phyloP scores from a whole-genome alignment of 2,888 invertebrate genomes.

The Megaustenia siamemsis region DNA sequence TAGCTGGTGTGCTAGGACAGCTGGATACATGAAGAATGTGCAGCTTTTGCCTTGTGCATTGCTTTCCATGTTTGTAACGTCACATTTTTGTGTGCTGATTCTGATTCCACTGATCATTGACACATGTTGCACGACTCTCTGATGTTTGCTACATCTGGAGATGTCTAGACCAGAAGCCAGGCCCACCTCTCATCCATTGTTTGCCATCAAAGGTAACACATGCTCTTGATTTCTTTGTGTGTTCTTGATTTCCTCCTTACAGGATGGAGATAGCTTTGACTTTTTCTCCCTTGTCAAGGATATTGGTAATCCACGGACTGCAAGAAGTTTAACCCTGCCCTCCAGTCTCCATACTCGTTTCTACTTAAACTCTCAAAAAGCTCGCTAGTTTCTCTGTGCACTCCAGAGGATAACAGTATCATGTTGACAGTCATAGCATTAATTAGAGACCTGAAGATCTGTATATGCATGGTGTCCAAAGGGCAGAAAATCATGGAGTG shows the following conservation, averaged over 20 bases:
- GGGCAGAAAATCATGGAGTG: too few species aligned
- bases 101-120: background rate
- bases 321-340: constrained; percentile 44
- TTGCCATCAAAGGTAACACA: constrained; percentile 14
- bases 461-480: too few species aligned
- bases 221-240: constrained; percentile 12
- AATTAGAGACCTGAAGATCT: too few species aligned
- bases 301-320: constrained; percentile 32
- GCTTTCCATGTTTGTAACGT: constrained; percentile 24
- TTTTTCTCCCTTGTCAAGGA: constrained; percentile 38
- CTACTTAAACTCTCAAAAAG: constrained; percentile 29
- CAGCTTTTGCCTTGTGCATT: background rate
- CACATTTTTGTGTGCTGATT: background rate
- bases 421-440: too few species aligned
- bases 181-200: constrained; percentile 16
- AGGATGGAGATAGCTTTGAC: constrained; percentile 46
- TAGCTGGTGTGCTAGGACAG: background rate
- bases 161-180: constrained; percentile 35
- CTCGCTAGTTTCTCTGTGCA: background rate
- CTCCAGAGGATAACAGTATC: too few species aligned
- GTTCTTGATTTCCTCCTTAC: constrained; percentile 20
- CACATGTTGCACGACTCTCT: constrained; percentile 33
- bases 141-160: constrained; percentile 30
- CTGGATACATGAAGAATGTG: background rate
- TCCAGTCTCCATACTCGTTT: constrained; percentile 36